Base-by-base conservation (phyloP, 2,888 invertebrate species). In the Watsonalla binaria region DNA sequence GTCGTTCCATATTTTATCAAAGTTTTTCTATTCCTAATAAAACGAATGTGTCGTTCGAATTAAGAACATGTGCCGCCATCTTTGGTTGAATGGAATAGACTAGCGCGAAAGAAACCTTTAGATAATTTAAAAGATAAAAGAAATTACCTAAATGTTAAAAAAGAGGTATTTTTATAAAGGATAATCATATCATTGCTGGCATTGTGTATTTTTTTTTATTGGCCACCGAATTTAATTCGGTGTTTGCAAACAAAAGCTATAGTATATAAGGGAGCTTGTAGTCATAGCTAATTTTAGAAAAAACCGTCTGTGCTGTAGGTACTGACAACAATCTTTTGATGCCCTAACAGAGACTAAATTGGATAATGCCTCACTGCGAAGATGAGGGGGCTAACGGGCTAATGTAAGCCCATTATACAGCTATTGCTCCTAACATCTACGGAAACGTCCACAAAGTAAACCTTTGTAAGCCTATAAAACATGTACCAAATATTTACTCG, bases 271-370 rank as follows among this genome's bases (percentile, higher is more conserved):
- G 11, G 33, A 47, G 24, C 24, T 11, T 45, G 45, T 45, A n/a
- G 45, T 47, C 33, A 33, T 47, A 46, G 24, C 15, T 46, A 46
- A 33, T 24, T 33, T 33, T 47, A 47, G 33, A 15, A 9, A 8
- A 15, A 24, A 15, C 5, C 15, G 46, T 47, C 8, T 65, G 61
- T 71, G 63, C 24, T 24, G 24, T 24, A 24, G 24, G 63, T 62
- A 60, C 51, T 51, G 13, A 56, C 57, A 59, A 56, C 60, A 62
- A 65, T 66, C 64, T 67, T 67, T 71, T 63, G 65, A 67, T 52
- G 58, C 48, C 46, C 13, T 45, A 59, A 65, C 64, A 69, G 69
- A 58, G 59, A 60, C 45, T 52, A 60, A 62, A 69, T 65, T 61
- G 59, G 48, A 54, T 70, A 71, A 65, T 62, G 59, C 59, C 54